Percentiles rank a stretch among this genome's conserved stretches.
Evolutionary conservation across 2,888 invertebrate species (phyloP).

Genomic region (Lasioglossum pauxillum): DNA sequence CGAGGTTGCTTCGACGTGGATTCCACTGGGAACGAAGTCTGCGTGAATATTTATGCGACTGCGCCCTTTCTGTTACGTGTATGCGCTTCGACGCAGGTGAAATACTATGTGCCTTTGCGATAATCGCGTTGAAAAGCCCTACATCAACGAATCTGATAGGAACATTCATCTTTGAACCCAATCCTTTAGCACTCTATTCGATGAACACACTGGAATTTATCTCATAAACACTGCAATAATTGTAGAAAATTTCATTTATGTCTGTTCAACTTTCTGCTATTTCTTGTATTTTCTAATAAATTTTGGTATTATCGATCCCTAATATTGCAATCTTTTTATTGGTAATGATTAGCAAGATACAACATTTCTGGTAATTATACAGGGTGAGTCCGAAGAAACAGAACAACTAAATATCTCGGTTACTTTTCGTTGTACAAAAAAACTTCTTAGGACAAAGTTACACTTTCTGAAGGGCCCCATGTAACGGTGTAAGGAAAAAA

Average conservation of each 20-base stretch:
- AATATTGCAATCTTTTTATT: too few relatives aligned
- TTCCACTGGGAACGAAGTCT: background rate
- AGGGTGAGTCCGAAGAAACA: too few relatives aligned
- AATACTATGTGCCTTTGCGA: background rate
- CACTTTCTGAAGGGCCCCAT: too few relatives aligned
- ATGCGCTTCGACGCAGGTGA: background rate
- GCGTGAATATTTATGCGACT: slow-evolving; percentile 30
- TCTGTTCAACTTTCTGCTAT: too few relatives aligned
- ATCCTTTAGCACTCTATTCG: background rate
- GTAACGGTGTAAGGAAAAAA: too few relatives aligned
- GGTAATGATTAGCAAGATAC: too few relatives aligned
- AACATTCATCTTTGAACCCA: background rate
- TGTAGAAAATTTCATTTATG: background rate
- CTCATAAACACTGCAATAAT: background rate
- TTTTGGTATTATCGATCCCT: too few relatives aligned
- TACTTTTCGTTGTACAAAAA: too few relatives aligned
- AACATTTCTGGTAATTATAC: too few relatives aligned
- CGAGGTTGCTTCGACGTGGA: slow-evolving; percentile 25
- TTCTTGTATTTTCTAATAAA: too few relatives aligned
- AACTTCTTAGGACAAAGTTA: too few relatives aligned
- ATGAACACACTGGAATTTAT: background rate
- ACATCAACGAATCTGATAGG: background rate
- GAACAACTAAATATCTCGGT: too few relatives aligned
- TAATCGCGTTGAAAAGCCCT: background rate
- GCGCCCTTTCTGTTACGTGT: slow-evolving; percentile 8